Percentiles rank a stretch among this genome's conserved stretches.
These are phyloP conservation scores for Eupithecia vulgata DNA, from an alignment of 2,888 invertebrate species.

Conservation along the genomic window DNA sequence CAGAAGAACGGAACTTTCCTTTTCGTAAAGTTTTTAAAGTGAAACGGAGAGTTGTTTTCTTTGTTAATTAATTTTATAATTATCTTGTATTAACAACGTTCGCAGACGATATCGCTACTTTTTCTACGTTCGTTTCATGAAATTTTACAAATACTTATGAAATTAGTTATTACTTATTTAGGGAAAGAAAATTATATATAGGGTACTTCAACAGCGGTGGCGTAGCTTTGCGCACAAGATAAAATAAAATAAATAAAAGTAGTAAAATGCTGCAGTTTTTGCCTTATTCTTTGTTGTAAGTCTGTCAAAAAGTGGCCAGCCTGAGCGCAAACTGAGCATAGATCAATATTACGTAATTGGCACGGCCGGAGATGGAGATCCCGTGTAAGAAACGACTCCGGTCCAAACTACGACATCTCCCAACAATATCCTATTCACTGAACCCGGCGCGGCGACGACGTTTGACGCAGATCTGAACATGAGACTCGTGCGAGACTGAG, in stretches of 20 bases:
- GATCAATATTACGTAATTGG: no score
- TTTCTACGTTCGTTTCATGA: background rate
- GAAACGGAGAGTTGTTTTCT: conserved; percentile 14
- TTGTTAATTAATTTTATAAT: conserved; percentile 28
- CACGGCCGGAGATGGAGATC: background rate
- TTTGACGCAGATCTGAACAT: no score
- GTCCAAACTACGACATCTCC: background rate
- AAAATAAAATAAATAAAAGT: no score
- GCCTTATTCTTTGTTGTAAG: no score
- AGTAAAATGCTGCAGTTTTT: no score
- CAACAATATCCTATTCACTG: background rate
- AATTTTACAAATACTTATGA: background rate
- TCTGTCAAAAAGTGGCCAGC: no score
- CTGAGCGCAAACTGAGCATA: no score
- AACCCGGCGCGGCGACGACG: background rate
- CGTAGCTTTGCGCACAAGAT: background rate
- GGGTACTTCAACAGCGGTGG: background rate
- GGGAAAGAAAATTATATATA: background rate
- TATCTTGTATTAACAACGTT: background rate
- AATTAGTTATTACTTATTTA: background rate
- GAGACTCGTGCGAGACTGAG: background rate
- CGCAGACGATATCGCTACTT: background rate
- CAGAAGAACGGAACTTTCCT: conserved; percentile 21
- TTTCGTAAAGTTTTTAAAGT: conserved; percentile 18
- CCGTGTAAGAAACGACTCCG: background rate